Conservation (phyloP, 2,113 vertebrate species). For the Oreochromis niloticus region DNA sequence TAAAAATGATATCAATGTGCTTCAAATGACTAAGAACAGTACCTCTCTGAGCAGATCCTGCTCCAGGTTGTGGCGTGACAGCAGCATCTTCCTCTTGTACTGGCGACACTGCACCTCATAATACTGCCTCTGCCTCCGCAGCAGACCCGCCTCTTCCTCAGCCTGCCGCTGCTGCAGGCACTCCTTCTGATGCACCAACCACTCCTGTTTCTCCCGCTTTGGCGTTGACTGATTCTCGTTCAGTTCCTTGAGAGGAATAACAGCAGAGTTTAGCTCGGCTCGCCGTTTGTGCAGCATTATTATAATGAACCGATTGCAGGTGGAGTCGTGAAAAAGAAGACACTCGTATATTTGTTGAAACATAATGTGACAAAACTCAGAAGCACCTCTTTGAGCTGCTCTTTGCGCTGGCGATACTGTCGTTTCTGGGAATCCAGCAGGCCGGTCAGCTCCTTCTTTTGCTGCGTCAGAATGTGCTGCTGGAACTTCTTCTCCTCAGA, state of each 20-base stretch:
- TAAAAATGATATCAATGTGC: background rate
- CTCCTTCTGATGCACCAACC: constrained; percentile 89
- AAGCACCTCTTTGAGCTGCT: constrained; percentile 87
- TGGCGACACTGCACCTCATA: constrained; percentile 88
- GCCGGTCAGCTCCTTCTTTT: constrained; percentile 86
- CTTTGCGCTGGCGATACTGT: constrained; percentile 87
- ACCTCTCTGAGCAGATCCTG: constrained; percentile 90
- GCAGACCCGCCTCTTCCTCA: constrained; percentile 82
- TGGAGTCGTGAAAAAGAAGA: background rate
- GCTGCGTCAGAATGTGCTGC: constrained; percentile 87
- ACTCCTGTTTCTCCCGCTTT: constrained; percentile 89
- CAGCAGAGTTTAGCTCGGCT: background rate
- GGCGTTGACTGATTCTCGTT: constrained; percentile 91
- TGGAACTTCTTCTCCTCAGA: constrained; percentile 90
- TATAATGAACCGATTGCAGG: background rate
- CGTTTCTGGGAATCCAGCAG: constrained; percentile 85
- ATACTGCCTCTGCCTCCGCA: constrained; percentile 85
- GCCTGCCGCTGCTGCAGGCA: constrained; percentile 87
- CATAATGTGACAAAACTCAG: background rate
- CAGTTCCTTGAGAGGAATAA: constrained; percentile 72
- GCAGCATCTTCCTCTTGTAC: constrained; percentile 89
- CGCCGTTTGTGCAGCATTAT: background rate
- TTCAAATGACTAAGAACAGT: background rate
- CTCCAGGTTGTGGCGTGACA: constrained; percentile 84
- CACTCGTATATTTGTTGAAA: background rate